phyloP scores from a whole-genome alignment of 2,113 vertebrate species.

The Dendrocopos noguchii region DNA sequence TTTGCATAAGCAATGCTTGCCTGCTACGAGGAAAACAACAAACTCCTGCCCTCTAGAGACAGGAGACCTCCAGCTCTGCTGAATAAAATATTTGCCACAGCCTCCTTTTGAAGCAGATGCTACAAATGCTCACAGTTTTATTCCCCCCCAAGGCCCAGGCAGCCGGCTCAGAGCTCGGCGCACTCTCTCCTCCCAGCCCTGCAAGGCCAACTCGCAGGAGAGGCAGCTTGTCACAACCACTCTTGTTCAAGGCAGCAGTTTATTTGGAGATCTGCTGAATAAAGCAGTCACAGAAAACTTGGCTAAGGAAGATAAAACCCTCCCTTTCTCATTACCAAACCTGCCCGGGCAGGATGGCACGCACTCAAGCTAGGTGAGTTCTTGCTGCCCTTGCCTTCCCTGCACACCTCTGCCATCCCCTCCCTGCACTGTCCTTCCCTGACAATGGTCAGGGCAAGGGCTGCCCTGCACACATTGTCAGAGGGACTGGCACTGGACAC shows the following conservation, averaged over 20 bases:
- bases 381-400: neutral
- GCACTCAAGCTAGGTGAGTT: accelerated
- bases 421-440: neutral
- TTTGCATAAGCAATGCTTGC: slow-evolving; percentile 35
- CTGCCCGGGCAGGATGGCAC: neutral
- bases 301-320: neutral
- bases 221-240: slow-evolving; percentile 62
- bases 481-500: neutral
- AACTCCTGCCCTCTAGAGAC: slow-evolving; percentile 71
- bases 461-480: neutral
- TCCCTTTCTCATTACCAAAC: neutral
- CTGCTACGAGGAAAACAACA: slow-evolving; percentile 54
- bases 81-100: slow-evolving; percentile 69
- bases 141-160: slow-evolving; percentile 42
- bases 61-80: slow-evolving; percentile 68
- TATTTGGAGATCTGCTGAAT: slow-evolving; percentile 60
- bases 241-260: slow-evolving; percentile 42
- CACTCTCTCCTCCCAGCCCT: slow-evolving; percentile 23
- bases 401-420: neutral
- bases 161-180: neutral
- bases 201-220: slow-evolving; percentile 39
- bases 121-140: slow-evolving; percentile 49
- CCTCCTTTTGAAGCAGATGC: slow-evolving; percentile 70
- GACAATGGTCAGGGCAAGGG: neutral
- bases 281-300: slow-evolving; percentile 11